phyloP scores from a whole-genome alignment of 2,113 vertebrate genomes.

The Megalops atlanticus region DNA sequence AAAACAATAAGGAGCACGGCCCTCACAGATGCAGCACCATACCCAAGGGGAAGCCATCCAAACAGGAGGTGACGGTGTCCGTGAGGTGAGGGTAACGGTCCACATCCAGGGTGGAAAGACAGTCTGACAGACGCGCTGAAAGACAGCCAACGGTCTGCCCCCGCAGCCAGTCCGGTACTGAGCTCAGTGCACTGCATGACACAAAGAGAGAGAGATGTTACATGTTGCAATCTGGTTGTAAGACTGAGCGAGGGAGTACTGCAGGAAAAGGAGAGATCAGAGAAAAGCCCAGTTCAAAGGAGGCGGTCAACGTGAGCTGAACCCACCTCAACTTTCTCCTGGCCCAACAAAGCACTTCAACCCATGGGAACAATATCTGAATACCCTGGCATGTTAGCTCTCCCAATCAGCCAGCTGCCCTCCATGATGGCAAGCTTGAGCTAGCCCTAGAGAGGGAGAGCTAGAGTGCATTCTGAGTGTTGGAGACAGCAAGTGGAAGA shows the following conservation, averaged over 20 bases:
- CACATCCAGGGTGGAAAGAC: conserved; percentile 65
- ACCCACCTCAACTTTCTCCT: neutral
- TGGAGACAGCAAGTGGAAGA: too few relatives aligned
- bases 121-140: conserved; percentile 69
- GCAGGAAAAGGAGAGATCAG: neutral
- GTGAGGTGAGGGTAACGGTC: conserved; percentile 71
- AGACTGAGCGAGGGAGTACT: neutral
- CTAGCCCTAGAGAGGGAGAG: too few relatives aligned
- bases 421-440: too few relatives aligned
- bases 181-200: conserved; percentile 73
- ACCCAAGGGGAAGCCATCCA: conserved; percentile 87
- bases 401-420: too few relatives aligned
- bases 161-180: conserved; percentile 72
- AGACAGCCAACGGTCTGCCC: conserved; percentile 65
- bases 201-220: neutral
- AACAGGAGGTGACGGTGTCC: conserved; percentile 79
- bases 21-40: too few relatives aligned
- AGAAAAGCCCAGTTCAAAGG: too few relatives aligned
- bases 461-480: too few relatives aligned
- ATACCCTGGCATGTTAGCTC: too few relatives aligned
- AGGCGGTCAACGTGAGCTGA: too few relatives aligned
- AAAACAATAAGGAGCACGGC: too few relatives aligned
- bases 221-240: neutral
- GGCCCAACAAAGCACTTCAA: too few relatives aligned
- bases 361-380: too few relatives aligned